Percentiles rank a stretch among this genome's conserved stretches.
These are phyloP conservation scores for Melanerpes formicivorus DNA, from an alignment of 2,113 vertebrate species.

Conservation along the genomic window DNA sequence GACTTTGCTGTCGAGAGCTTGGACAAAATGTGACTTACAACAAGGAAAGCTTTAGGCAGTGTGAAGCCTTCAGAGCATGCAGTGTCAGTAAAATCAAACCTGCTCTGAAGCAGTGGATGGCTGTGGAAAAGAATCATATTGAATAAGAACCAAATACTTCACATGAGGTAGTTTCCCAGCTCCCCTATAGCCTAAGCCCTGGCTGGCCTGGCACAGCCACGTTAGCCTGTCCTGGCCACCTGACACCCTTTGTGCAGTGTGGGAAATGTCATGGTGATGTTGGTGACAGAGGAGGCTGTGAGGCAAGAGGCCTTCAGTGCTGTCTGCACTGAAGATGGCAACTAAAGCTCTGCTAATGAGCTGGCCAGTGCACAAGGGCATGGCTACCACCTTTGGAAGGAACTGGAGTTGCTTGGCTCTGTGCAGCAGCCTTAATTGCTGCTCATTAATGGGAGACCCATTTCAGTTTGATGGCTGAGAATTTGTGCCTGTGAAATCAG, in stretches of 20 bases:
- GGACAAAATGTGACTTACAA: neutral
- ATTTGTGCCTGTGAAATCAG: neutral
- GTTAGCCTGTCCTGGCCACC: neutral
- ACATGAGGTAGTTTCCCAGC: neutral
- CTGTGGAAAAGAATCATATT: neutral
- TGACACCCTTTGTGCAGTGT: neutral
- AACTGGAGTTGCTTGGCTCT: neutral
- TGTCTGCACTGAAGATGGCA: neutral
- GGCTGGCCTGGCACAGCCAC: neutral
- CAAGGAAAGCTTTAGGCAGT: neutral
- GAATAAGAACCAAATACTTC: neutral
- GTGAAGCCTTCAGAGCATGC: fast-evolving
- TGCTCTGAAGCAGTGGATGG: neutral
- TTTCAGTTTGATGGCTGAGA: neutral
- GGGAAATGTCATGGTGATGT: neutral
- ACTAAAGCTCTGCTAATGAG: neutral
- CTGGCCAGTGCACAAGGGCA: neutral
- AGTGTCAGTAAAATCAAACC: neutral
- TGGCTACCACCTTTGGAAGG: neutral
- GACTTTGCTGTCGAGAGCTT: fast-evolving
- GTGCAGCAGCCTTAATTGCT: slow-evolving; percentile 12
- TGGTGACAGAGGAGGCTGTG: neutral
- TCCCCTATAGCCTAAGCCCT: neutral
- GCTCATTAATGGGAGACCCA: neutral
- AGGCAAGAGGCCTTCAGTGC: neutral